Base-by-base conservation (phyloP, 2,888 invertebrate genomes). In the Rotaria socialis region DNA sequence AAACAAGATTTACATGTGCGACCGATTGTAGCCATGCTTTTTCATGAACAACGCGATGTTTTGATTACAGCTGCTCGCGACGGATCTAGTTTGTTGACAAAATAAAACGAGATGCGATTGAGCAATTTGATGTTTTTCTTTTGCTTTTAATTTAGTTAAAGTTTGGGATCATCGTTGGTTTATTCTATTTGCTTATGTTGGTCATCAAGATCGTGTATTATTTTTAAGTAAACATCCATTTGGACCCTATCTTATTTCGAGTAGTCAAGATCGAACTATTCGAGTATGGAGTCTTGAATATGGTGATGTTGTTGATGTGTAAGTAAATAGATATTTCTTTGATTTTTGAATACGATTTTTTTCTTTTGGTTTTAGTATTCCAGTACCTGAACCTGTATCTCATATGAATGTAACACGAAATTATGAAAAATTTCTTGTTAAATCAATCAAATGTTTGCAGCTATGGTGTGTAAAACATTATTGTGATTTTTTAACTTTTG, bases 221-320 rank as follows among this genome's bases (percentile, higher is more conserved):
- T 80, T 0, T 47, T 80, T 80, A 80, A 47, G 47, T 47, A 80
- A 80, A 80, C 80, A 80, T 47, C 80, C 80, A 24, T 80, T 80
- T 47, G 80, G 80, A n/a, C 43, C 80, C 8, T 47, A 80, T 80
- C 7, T 80, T 43, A 24, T 80, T 47, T 80, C 80, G 2, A 80
- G 80, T 80, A 47, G 47, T 43, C 43, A 80, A 43, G 80, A 80
- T 47, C 43, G 47, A 47, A 47, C 80, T n/a, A 80, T 80, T 47
- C 80, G 80, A n/a, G 43, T 80, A n/a, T 80, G 80, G 80, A 47
- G 47, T 80, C 47, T 80, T 47, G 80, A 80, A 80, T 47, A 80
- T 80, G 80, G 80, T 47, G 80, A 80, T 80, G 80, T 80, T 24
- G 80, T 80, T 22, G 80, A 80, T 80, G 47, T 80, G 80, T 80